A percentile compares a stretch with the other conserved stretches of the same genome.
These are phyloP conservation scores for Rhagologus leucostigma DNA, from an alignment of 2,113 vertebrate genomes.

Conservation along the genomic window DNA sequence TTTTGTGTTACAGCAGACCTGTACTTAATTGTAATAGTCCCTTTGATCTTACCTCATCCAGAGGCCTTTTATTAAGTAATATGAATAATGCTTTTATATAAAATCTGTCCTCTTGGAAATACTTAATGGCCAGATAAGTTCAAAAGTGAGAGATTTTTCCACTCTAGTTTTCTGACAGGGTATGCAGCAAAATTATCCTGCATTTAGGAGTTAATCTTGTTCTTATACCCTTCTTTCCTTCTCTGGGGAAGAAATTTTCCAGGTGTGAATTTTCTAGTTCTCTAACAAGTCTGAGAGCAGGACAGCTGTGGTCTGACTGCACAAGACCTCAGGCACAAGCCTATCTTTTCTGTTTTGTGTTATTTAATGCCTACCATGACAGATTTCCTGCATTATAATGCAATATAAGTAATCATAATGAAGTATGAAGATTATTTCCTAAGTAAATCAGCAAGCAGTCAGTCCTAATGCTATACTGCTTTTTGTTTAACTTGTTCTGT, in stretches of 20 bases:
- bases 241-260: neutral
- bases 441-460: slow-evolving; percentile 16
- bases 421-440: neutral
- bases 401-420: neutral
- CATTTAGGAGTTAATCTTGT: neutral
- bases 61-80: neutral
- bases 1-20: neutral
- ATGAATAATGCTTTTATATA: neutral
- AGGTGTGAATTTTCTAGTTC: neutral
- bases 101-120: neutral
- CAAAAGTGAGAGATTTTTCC: neutral
- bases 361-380: neutral
- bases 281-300: neutral
- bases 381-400: neutral
- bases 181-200: neutral
- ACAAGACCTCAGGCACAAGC: neutral
- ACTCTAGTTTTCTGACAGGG: neutral
- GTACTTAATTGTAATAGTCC: neutral
- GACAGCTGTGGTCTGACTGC: neutral
- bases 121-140: neutral
- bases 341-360: neutral
- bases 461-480: neutral
- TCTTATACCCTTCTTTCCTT: neutral
- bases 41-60: neutral
- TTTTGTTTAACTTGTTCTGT: slow-evolving; percentile 28